Conservation (phyloP, 2,113 vertebrate species). For the Entosphenus tridentatus region DNA sequence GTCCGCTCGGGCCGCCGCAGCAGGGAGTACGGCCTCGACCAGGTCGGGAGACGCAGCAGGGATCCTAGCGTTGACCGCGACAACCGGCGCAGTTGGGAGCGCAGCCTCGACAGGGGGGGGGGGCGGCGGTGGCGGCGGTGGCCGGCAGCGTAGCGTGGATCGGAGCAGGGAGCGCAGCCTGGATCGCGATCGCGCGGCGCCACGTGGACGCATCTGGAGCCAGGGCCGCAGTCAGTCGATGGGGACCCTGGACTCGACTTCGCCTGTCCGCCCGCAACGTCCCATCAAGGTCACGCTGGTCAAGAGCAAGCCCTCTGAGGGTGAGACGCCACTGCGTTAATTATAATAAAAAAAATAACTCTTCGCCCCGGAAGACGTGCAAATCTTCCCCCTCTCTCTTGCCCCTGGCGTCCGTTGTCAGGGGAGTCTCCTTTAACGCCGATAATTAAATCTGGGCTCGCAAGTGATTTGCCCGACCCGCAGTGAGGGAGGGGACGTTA, state of each 20-base stretch:
- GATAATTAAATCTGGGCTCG: no score
- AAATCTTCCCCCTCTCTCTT: no score
- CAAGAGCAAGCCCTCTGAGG: constrained; percentile 38
- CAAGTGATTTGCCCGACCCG: no score
- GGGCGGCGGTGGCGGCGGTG: not conserved
- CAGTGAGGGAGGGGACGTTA: no score
- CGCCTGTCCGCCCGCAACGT: constrained; percentile 60
- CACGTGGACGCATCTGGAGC: constrained; percentile 16
- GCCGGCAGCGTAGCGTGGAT: constrained; percentile 11
- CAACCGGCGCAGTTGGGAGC: no score
- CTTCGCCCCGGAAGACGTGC: no score
- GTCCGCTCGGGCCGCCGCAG: constrained; percentile 16
- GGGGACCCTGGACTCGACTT: constrained; percentile 36
- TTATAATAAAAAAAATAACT: no score
- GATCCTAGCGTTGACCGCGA: no score
- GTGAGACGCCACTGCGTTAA: not conserved
- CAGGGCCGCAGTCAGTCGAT: constrained; percentile 33
- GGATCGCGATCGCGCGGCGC: constrained; percentile 24
- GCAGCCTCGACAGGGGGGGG: not conserved
- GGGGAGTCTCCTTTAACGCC: no score
- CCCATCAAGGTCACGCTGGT: constrained; percentile 88
- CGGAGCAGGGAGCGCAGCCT: constrained; percentile 37
- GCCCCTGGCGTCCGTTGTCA: no score
- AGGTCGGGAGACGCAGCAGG: no score
- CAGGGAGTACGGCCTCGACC: no score